Evolutionary conservation across 2,113 vertebrate genomes (phyloP).

Genomic region (Microtus pennsylvanicus): DNA sequence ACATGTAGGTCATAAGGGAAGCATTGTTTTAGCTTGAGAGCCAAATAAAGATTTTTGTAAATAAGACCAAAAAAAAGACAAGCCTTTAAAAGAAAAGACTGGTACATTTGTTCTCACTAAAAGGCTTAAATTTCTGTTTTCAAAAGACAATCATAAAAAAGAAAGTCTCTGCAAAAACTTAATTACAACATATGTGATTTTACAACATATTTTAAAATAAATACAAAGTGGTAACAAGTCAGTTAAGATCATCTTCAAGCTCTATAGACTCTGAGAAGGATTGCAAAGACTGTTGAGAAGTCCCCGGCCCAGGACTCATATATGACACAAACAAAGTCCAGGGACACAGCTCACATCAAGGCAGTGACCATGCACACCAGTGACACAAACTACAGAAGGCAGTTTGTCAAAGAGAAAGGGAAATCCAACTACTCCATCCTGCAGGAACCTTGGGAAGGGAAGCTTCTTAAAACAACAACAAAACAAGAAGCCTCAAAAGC

Average conservation of each 20-base stretch:
- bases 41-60: constrained; percentile 26
- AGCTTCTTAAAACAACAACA: constrained; percentile 75
- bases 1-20: background rate
- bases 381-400: constrained; percentile 94
- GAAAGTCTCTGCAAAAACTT: background rate
- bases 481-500: background rate
- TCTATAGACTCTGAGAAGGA: background rate
- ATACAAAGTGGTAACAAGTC: background rate
- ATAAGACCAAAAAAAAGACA: background rate
- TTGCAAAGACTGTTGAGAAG: background rate
- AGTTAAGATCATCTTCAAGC: background rate
- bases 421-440: constrained; percentile 96
- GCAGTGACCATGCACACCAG: background rate
- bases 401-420: constrained; percentile 96
- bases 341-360: background rate
- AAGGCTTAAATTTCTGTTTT: constrained; percentile 22
- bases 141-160: background rate
- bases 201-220: background rate
- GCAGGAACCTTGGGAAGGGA: constrained; percentile 92
- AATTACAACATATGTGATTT: background rate
- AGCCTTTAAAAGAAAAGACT: background rate
- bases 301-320: background rate
- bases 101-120: constrained; percentile 3
- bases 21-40: background rate
- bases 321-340: background rate